Evolutionary conservation across 2,888 invertebrate genomes (phyloP), one percentile per base, ranked within the genome.

Genomic region (Xestia rhomboidea): DNA sequence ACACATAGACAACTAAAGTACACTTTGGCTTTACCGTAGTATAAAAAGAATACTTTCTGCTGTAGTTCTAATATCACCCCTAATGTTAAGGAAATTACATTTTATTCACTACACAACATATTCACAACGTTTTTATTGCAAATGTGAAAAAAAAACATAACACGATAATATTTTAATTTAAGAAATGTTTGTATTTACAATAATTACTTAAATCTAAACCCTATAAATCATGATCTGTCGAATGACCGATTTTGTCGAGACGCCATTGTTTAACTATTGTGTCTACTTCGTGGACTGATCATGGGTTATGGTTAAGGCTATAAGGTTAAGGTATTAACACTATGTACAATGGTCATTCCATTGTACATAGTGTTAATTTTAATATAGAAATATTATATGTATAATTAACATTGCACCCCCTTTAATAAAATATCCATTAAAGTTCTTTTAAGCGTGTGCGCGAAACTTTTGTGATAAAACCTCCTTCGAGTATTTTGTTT

Each of bases 161-260:
- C 41, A 8, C 13, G 6, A 60, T 27, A 68, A 68, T 27, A 57
- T 57, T 64, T 60, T 30, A 60, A 69, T 51, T n/a, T 66, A 68
- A 38, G 18, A 0, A 68, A 62, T 13, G 3, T 38, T 46, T 76
- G 21, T 86, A 84, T 84, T 85, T 79, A 85, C 81, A 86, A 73
- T 66, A 60, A 68, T 54, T 34, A 70, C 64, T 67, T 81, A 84
- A 34, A 73, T 49, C 34, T 68, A 67, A 64, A 60, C 6, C 24
- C 41, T 46, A 81, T 4, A 71, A 41, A 2, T 27, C 63, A n/a
- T n/a, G n/a, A n/a, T n/a, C n/a, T n/a, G n/a, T n/a, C n/a, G n/a
- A n/a, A n/a, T n/a, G n/a, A n/a, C n/a, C n/a, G n/a, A n/a, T n/a
- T n/a, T n/a, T n/a, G n/a, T n/a, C n/a, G n/a, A n/a, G n/a, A n/a